phyloP scores from a whole-genome alignment of 2,888 invertebrate genomes.

The Himalopsyche anomala region DNA sequence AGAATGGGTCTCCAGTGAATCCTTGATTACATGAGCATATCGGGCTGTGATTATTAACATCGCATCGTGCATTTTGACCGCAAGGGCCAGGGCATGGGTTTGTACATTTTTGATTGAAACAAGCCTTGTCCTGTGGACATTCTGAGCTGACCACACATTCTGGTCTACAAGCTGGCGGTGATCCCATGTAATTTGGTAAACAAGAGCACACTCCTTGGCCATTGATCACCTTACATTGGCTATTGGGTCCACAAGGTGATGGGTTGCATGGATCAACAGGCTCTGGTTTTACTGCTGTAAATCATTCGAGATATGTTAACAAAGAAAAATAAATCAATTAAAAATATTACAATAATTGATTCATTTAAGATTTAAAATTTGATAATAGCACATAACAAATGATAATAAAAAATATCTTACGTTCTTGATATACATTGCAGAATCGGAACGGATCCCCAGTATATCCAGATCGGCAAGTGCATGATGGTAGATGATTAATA shows the following conservation, averaged over 20 bases:
- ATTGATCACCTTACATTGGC: conserved; percentile 79
- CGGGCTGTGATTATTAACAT: conserved; percentile 84
- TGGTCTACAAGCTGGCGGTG: conserved; percentile 82
- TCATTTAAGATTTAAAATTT: no score
- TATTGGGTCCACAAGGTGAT: conserved; percentile 82
- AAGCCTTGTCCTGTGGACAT: conserved; percentile 79
- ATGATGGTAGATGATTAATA: conserved; percentile 85
- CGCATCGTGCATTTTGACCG: conserved; percentile 77
- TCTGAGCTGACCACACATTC: conserved; percentile 82
- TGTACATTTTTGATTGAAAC: conserved; percentile 80
- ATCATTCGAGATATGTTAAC: conserved; percentile 67
- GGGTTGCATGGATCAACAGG: conserved; percentile 78
- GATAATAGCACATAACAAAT: neutral
- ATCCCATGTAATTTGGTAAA: conserved; percentile 77
- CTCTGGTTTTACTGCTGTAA: conserved; percentile 84
- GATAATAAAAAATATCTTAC: conserved; percentile 7
- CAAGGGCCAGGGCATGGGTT: conserved; percentile 81
- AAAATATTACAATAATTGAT: no score
- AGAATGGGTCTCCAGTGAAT: conserved; percentile 81
- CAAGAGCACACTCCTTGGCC: conserved; percentile 81
- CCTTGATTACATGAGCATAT: conserved; percentile 80
- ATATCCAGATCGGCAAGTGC: conserved; percentile 81
- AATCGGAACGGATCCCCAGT: conserved; percentile 84
- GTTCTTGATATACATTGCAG: conserved; percentile 69
- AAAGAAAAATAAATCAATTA: conserved; percentile 57